phyloP scores from a whole-genome alignment of 2,888 invertebrate genomes.

The Tinea pellionella region DNA sequence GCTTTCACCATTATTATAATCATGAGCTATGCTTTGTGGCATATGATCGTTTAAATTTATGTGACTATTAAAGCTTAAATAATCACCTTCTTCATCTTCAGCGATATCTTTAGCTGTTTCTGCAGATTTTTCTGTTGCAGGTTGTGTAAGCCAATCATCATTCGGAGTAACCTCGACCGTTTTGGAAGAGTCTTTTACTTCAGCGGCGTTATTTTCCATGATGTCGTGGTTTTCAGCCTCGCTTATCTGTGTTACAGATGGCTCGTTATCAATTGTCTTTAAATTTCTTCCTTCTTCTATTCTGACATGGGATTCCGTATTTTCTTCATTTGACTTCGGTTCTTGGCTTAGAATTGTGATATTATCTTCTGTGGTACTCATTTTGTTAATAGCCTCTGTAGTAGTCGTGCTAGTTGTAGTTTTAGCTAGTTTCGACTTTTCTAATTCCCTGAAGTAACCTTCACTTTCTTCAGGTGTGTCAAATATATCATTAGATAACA shows the following conservation, averaged over 20 bases:
- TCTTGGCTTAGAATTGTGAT: neutral
- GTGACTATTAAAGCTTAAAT: constrained; percentile 41
- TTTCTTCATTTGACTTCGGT: neutral
- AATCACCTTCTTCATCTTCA: constrained; percentile 50
- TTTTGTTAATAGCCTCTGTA: constrained; percentile 21
- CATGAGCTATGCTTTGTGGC: constrained; percentile 45
- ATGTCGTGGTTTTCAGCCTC: neutral
- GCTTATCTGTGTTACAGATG: neutral
- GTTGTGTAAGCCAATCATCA: constrained; percentile 46
- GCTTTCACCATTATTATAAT: constrained; percentile 41
- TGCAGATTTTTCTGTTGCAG: constrained; percentile 43
- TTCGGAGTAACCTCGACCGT: neutral
- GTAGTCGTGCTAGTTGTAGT: constrained; percentile 17
- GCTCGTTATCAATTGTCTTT: neutral
- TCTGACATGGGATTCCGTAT: neutral
- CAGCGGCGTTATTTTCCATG: too few relatives aligned
- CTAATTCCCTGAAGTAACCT: neutral
- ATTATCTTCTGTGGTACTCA: neutral
- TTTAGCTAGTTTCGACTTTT: neutral
- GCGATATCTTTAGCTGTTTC: constrained; percentile 21
- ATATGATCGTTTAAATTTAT: constrained; percentile 29
- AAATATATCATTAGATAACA: neutral
- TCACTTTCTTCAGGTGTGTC: neutral
- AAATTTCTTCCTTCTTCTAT: constrained; percentile 2
- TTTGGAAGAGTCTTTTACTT: neutral